These are phyloP conservation scores for Sebastes wilsoni DNA, from an alignment of 2,797 vertebrate species.

Conservation along the genomic window DNA sequence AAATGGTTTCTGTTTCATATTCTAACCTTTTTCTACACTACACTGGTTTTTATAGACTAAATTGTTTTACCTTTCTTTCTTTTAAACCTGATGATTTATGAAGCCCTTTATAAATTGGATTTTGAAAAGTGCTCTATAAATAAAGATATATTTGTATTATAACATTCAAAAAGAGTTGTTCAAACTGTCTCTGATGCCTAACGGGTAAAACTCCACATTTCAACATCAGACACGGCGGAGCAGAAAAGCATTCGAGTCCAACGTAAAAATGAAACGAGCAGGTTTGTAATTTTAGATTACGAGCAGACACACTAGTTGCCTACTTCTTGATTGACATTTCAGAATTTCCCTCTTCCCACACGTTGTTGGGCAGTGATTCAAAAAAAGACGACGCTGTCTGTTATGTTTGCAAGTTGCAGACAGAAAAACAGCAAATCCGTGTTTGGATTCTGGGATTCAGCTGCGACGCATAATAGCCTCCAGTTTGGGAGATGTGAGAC, in stretches of 20 bases:
- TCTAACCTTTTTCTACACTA: too few relatives aligned
- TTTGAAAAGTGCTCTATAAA: too few relatives aligned
- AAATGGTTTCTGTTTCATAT: too few relatives aligned
- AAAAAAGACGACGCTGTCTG: neutral
- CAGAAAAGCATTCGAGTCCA: neutral
- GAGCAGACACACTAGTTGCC: neutral
- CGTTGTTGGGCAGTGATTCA: neutral
- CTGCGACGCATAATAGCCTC: neutral
- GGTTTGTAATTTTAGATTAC: neutral
- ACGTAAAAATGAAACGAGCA: neutral
- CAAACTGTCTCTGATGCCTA: neutral
- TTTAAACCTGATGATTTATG: neutral
- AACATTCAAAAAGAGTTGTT: neutral
- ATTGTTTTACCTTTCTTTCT: too few relatives aligned
- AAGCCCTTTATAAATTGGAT: too few relatives aligned
- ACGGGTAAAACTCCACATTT: neutral
- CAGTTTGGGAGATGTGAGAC: conserved; percentile 2
- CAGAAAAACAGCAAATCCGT: neutral
- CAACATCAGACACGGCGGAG: neutral
- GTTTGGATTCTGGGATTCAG: neutral
- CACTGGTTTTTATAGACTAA: too few relatives aligned
- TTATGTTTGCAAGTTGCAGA: neutral
- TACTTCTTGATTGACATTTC: neutral
- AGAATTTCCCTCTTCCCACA: neutral
- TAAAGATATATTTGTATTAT: neutral